These are phyloP conservation scores for Paradisaea rubra DNA, from an alignment of 2,113 vertebrate genomes.

Conservation along the genomic window DNA sequence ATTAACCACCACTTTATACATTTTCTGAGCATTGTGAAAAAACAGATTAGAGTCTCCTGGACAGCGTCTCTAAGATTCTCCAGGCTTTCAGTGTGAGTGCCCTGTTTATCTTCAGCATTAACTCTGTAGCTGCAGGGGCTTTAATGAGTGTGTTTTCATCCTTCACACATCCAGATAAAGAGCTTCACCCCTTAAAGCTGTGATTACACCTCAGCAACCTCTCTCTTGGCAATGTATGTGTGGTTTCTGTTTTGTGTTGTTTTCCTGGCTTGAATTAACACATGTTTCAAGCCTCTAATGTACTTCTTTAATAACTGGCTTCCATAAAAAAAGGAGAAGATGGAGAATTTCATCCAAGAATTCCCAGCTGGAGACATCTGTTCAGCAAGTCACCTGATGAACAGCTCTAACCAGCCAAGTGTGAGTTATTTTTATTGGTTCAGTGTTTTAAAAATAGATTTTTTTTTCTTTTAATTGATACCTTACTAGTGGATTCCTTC, in stretches of 20 bases:
- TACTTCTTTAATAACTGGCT: constrained; percentile 36
- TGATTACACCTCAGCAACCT: constrained; percentile 19
- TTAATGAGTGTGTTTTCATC: background rate
- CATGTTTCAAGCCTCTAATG: background rate
- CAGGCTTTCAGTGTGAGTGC: background rate
- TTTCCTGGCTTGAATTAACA: constrained; percentile 37
- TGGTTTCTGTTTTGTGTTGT: constrained; percentile 31
- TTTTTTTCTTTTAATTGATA: background rate
- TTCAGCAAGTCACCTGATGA: constrained; percentile 66
- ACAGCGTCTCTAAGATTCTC: background rate
- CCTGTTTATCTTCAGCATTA: constrained; percentile 1
- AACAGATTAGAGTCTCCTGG: background rate
- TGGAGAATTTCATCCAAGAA: constrained; percentile 30
- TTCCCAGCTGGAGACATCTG: constrained; percentile 64
- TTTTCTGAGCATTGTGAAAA: background rate
- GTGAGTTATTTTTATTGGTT: constrained; percentile 72
- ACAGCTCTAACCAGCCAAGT: constrained; percentile 65
- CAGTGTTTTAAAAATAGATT: constrained; percentile 66
- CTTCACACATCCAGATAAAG: background rate
- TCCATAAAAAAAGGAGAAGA: constrained; percentile 3
- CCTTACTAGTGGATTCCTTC: background rate
- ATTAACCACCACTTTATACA: background rate
- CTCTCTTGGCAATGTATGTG: background rate
- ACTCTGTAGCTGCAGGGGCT: background rate
- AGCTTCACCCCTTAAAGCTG: constrained; percentile 9